Base-by-base conservation (phyloP, 2,113 vertebrate species). In the Mungos mungo region DNA sequence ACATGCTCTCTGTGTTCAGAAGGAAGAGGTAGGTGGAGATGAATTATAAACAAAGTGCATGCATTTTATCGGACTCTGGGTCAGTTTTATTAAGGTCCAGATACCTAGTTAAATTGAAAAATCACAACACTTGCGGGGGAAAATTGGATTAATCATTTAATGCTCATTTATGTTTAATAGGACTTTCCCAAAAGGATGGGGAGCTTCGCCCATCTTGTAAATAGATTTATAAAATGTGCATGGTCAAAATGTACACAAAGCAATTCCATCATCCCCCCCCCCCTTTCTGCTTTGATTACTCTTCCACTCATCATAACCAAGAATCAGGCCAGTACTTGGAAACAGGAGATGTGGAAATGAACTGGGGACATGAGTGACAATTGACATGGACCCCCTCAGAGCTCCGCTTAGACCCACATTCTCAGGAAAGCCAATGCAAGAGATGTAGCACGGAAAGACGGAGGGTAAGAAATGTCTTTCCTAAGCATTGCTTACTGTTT, bases 31-130 rank as follows among this genome's bases (percentile, higher is more conserved):
- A 88, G 68, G 27, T 72, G 88, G 35, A 81, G 41, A 69, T 1
- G 11, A 50, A 25, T 95, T 91, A 57, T 79, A 83, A 96, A 83
- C 9, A 89, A 72, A 80, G 29, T 65, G 66, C 29, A 82, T 27
- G n/a, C 65, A 94, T 74, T 77, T 84, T 94, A 68, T 52, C 80
- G 50, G 71, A 66, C 60, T 90, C 80, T 66, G 71, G 93, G 85
- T 93, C 84, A 38, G 41, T 90, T 90, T 95, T 94, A 85, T 71
- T 82, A 68, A 60, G 77, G 29, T 93, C 35, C 35, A 88, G 74
- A 88, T 69, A 90, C 7, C 60, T 95, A 54, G 7, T 93, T 88
- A 88, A 95, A 81, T 88, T 92, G 29, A 93, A 82, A 95, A 82
- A 65, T 90, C 65, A 52, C 0, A 23, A 76, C 33, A 57, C 27